Evolutionary conservation across 2,888 invertebrate genomes (phyloP), one percentile per base, ranked within the genome.

Genomic region (Cepaea hortensis): DNA sequence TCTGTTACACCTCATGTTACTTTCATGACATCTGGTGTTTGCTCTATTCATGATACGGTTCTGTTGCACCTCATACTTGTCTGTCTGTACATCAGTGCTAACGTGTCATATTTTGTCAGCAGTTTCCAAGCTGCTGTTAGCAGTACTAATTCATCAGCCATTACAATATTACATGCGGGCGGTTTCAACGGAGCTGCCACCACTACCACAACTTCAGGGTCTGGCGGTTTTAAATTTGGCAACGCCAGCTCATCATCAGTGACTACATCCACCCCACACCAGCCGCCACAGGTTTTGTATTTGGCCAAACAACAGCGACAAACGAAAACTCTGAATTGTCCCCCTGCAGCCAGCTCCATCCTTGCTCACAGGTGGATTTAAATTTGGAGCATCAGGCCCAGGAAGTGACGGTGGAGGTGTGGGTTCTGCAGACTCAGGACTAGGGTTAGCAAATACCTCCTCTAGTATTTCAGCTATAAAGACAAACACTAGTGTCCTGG

Each of bases 151-250:
- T 20, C 81, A 81, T 75, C 81, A 65, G 23, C 73, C 20, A 76
- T 86, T 20, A 82, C 68, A 3, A 68, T 86, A 55, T 76, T 76
- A 73, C 82, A 82, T 3, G 61, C 55, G 23, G 86, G 86, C 15
- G 86, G 86, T 3, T 86, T 86, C 50, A 65, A 46, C 15, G 35
- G 82, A 7, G 76, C 75, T 23, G 15, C 48, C 6, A 55, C 82
- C 55, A 46, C 86, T 61, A 86, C 50, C 11, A 82, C 76, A 9
- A 76, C 86, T 68, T 62, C 68, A 23, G 82, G 82, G 5, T 86
- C 82, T 76, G 55, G 82, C 82, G 86, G 86, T n/a, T 82, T 86
- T 35, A 86, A 86, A 50, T 82, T 86, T 86, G 82, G 86, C 72
- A 86, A 77, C 35, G 23, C 81, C 50, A 76, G 6, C 73, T n/a